Base-by-base conservation (phyloP, 92 coral and sea anemone species). In the Bergia sp. region DNA sequence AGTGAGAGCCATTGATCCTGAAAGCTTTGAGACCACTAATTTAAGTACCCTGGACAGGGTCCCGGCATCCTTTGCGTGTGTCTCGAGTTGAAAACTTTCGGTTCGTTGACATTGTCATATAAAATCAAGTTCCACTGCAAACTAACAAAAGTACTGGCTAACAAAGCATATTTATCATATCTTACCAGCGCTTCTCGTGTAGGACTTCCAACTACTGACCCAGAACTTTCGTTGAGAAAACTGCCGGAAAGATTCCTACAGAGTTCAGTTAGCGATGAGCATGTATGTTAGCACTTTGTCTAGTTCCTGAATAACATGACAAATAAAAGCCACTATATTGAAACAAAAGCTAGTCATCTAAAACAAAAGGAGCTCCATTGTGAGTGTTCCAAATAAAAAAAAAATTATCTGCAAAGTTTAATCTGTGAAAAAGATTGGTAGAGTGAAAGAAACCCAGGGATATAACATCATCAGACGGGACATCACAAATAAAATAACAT, bases 141-240 rank as follows among this genome's bases (percentile, higher is more conserved):
- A 0, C 13, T 12, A 41, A 67, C 18, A 53, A 29, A 29, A 29
- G 29, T 29, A 29, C 29, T 18, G 4, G 45, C 13, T 7, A 12
- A 29, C 83, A 10, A 53, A 53, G 18, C 11, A 10, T 15, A 53
- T 53, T 53, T 53, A 53, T 53, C 3, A 2, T 1, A 21, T 86
- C 90, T 81, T 92, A 96, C 99, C 96, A 96, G 92, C 42, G 99
- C 99, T 66, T 95, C 98, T 84, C 93, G 91, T 44, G 99, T 94
- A 37, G 98, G 98, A 79, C 99, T 96, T 72, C 91, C 96, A 21
- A 86, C 90, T 37, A 79, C 79, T 45, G 95, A 85, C 21, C 92
- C 89, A 58, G 91, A 92, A 89, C 98, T 95, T 69, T 94, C 99
- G 79, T 90, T 93, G 75, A 89, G 71, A 50, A 78, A 89, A 73